Evolutionary conservation across 2,113 vertebrate genomes (phyloP), one percentile per base, ranked within the genome.

Genomic region (Calyptomena viridis): DNA sequence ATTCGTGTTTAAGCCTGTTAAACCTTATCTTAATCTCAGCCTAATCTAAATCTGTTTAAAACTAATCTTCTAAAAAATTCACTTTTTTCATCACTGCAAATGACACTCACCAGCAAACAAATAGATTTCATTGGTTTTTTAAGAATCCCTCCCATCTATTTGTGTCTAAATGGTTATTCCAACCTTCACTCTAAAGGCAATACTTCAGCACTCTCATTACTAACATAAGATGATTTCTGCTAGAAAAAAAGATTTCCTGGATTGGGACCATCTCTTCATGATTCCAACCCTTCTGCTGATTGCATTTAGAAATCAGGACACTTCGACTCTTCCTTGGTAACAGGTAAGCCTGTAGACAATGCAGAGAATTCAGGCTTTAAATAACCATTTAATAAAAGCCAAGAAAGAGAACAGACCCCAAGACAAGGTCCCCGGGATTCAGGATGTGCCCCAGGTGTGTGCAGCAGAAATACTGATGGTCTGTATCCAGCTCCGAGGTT

Each of bases 391-490:
- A 27, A 59, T 5, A n/a, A 8, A 91, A 60, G 10, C 0, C 60
- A 69, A 37, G 72, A 37, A 89, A 47, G 16, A 88, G 87, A 87
- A 98, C 98, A 95, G 92, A 99, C 99, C 99, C 99, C 84, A 99
- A 44, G 31, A 99, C 99, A 87, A 99, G 97, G 97, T 99, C 99
- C 11, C 99, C 99, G 8, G 99, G 99, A 98, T 99, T 99, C 44
- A 99, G 98, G 93, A 99, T 98, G 96, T 99, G 99, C 3, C 99
- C 99, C 97, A 99, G 93, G 95, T 99, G 99, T 42, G 99, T 99
- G 3, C 98, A 98, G 96, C 99, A 99, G 98, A 99, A 99, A 90
- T 99, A 99, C 68, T 99, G 99, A 91, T 98, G 99, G 94, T 98
- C 98, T 14, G 98, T 99, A 93, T 99, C 83, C 99, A 99, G 96